Evolutionary conservation across 2,888 invertebrate genomes (phyloP).

Genomic region (Spodoptera littoralis): DNA sequence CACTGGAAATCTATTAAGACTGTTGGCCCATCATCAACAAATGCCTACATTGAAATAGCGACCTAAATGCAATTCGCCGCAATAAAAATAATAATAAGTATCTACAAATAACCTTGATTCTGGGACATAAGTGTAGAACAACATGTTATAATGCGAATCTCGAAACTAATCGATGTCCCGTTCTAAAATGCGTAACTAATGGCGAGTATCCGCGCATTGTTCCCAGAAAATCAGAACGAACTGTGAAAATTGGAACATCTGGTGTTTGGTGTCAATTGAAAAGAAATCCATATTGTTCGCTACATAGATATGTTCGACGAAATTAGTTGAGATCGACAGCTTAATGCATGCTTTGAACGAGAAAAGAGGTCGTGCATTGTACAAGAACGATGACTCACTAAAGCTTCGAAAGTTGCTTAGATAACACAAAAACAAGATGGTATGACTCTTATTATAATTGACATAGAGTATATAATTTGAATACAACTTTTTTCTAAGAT

Average conservation of each 20-base stretch:
- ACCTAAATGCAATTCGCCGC: too few species aligned
- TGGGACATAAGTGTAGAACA: conserved; percentile 1
- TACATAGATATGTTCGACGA: conserved; percentile 20
- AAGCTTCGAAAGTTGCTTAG: conserved; percentile 24
- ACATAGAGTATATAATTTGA: conserved; percentile 30
- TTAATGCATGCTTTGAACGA: conserved; percentile 31
- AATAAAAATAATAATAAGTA: not conserved
- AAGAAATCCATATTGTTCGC: conserved; percentile 22
- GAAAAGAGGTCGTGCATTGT: conserved; percentile 35
- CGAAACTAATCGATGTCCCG: conserved; percentile 44
- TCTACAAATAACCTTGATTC: not conserved
- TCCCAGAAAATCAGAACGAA: conserved; percentile 26
- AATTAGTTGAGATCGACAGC: conserved; percentile 25
- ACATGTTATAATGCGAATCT: conserved; percentile 17
- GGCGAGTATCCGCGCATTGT: conserved; percentile 44
- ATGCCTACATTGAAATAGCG: too few species aligned
- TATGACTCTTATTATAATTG: conserved; percentile 23
- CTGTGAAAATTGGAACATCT: conserved; percentile 28
- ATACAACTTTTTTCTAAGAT: conserved; percentile 20
- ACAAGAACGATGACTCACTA: conserved; percentile 42
- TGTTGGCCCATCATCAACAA: too few species aligned
- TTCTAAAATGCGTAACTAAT: conserved; percentile 32
- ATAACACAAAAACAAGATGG: conserved; percentile 10
- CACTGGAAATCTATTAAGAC: too few species aligned
- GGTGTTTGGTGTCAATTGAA: conserved; percentile 27